These are phyloP conservation scores for Lamellibrachia satsuma DNA, from an alignment of 2,888 invertebrate species.

Conservation along the genomic window DNA sequence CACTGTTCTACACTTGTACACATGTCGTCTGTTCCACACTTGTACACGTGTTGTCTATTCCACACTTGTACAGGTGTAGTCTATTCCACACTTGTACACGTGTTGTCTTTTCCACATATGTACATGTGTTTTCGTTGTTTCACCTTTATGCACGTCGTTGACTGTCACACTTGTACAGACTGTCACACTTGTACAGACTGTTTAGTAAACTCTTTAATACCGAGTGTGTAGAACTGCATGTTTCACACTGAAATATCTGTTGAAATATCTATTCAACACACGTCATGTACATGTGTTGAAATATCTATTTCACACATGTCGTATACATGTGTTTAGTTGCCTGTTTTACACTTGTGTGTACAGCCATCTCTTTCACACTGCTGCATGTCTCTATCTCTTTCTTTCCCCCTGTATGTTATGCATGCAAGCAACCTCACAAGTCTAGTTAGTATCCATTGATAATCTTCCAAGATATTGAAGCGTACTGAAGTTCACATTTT, in stretches of 20 bases:
- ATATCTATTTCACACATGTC: background rate
- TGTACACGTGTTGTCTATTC: background rate
- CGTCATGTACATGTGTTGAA: background rate
- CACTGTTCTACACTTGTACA: background rate
- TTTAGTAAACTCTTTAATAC: too few species aligned
- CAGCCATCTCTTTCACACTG: background rate
- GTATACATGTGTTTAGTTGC: background rate
- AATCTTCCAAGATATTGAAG: background rate
- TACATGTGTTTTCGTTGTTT: background rate
- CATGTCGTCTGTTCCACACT: background rate
- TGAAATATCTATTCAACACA: background rate
- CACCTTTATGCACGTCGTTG: too few species aligned
- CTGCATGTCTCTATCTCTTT: background rate
- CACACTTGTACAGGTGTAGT: too few species aligned
- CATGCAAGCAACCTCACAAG: slow-evolving; percentile 11
- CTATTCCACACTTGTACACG: background rate
- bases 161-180: too few species aligned
- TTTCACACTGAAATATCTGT: background rate
- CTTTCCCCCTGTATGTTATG: background rate
- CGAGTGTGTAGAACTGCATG: background rate
- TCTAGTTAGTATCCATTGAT: background rate
- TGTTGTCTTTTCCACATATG: background rate
- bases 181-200: too few species aligned
- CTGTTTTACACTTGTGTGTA: background rate
- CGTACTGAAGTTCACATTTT: background rate